Conservation (phyloP, 2,888 invertebrate species). For the Standfussiana lucernea region DNA sequence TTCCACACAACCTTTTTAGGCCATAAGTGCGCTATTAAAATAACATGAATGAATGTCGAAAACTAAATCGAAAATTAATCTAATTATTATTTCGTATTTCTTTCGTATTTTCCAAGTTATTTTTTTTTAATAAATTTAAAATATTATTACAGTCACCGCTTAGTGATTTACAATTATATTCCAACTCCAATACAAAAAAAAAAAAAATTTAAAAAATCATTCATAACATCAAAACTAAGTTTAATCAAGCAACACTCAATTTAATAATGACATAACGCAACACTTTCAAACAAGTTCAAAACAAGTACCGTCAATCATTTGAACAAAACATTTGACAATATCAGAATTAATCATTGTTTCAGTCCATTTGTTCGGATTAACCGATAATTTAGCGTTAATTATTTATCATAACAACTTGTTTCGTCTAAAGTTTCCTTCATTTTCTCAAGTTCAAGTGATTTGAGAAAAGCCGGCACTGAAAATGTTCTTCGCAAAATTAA, state of each 20-base stretch:
- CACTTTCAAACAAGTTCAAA: slow-evolving; percentile 18
- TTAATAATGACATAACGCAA: neutral
- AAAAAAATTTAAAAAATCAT: neutral
- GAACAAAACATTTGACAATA: slow-evolving; percentile 35
- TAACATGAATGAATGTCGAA: neutral
- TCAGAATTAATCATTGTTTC: slow-evolving; percentile 46
- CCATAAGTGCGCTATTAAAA: neutral
- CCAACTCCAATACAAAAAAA: neutral
- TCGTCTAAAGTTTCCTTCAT: slow-evolving; percentile 26
- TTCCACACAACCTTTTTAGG: neutral
- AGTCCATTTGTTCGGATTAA: slow-evolving; percentile 40
- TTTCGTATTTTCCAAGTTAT: no score
- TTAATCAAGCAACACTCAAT: neutral
- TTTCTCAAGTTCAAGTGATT: slow-evolving; percentile 36
- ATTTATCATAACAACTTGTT: slow-evolving; percentile 49
- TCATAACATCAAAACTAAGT: neutral
- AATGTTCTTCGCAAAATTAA: slow-evolving; percentile 32
- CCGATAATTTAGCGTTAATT: slow-evolving; percentile 47
- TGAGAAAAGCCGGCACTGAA: slow-evolving; percentile 30
- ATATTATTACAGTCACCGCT: neutral
- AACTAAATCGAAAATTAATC: neutral
- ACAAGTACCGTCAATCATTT: slow-evolving; percentile 31
- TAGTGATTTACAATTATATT: neutral
- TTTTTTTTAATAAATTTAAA: no score
- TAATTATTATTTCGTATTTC: no score